Conservation (phyloP, 2,113 vertebrate genomes). For the Spermophilus dauricus region DNA sequence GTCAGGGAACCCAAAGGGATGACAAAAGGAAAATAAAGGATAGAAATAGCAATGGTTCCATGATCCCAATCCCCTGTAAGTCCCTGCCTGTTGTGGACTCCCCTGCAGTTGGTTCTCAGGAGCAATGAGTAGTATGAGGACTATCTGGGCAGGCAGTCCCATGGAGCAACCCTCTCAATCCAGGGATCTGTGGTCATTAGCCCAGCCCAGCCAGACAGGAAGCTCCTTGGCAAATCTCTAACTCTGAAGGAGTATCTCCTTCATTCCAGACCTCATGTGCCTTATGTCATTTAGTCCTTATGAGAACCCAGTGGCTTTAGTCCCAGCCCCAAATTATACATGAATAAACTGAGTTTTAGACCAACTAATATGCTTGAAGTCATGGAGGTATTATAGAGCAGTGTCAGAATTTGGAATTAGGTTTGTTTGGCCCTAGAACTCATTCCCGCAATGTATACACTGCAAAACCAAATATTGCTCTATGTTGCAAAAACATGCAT, state of each 20-base stretch:
- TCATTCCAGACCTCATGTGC: neutral
- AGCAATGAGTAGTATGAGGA: neutral
- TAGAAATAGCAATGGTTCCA: neutral
- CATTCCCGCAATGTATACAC: neutral
- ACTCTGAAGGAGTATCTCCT: neutral
- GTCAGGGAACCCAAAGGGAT: neutral
- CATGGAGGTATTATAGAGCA: neutral
- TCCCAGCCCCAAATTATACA: neutral
- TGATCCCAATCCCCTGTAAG: neutral
- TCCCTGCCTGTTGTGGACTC: neutral
- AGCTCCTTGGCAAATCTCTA: neutral
- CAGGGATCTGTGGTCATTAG: neutral
- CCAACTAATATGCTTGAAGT: neutral
- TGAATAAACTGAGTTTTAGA: neutral
- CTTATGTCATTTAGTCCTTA: neutral
- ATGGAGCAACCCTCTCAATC: neutral
- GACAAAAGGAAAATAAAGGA: neutral
- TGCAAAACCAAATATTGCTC: neutral
- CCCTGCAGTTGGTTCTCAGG: neutral
- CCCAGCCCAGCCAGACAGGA: neutral
- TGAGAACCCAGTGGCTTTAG: neutral
- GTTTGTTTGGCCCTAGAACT: neutral
- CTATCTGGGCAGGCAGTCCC: neutral
- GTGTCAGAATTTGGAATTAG: neutral
- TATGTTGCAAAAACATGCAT: neutral